Conservation (phyloP, 2,113 vertebrate genomes). For the Crotalus tigris region DNA sequence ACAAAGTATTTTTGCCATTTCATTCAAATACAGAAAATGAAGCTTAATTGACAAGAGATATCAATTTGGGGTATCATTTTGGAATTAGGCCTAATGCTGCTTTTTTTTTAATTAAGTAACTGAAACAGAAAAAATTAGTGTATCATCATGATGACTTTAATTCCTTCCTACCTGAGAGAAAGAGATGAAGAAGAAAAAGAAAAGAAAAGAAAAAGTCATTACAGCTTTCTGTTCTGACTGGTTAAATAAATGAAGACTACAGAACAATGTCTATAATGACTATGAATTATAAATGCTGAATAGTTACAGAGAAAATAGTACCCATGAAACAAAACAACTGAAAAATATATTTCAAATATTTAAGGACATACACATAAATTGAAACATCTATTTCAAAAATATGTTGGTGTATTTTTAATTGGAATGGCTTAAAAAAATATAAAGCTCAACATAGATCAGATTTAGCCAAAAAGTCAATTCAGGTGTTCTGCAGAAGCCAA, state of each 20-base stretch:
- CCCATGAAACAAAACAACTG: neutral
- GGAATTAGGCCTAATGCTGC: neutral
- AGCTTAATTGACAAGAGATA: neutral
- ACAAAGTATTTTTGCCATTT: neutral
- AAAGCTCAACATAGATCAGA: neutral
- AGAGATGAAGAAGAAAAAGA: neutral
- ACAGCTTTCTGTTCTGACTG: neutral
- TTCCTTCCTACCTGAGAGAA: neutral
- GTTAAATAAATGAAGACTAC: slow-evolving; percentile 3
- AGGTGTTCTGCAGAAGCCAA: neutral
- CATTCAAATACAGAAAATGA: neutral
- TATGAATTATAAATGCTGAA: neutral
- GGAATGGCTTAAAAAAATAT: neutral
- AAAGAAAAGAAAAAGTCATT: neutral
- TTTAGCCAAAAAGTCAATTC: neutral
- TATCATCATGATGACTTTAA: neutral
- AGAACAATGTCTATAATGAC: neutral
- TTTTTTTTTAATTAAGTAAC: neutral
- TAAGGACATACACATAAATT: neutral
- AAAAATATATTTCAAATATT: neutral
- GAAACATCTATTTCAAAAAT: neutral
- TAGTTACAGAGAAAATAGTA: neutral
- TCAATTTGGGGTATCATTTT: neutral
- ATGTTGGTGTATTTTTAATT: neutral
- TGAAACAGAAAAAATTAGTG: neutral